Evolutionary conservation across 1,140 invertebrate species (phyloP).

Genomic region (Aphelinus atriplicis): DNA sequence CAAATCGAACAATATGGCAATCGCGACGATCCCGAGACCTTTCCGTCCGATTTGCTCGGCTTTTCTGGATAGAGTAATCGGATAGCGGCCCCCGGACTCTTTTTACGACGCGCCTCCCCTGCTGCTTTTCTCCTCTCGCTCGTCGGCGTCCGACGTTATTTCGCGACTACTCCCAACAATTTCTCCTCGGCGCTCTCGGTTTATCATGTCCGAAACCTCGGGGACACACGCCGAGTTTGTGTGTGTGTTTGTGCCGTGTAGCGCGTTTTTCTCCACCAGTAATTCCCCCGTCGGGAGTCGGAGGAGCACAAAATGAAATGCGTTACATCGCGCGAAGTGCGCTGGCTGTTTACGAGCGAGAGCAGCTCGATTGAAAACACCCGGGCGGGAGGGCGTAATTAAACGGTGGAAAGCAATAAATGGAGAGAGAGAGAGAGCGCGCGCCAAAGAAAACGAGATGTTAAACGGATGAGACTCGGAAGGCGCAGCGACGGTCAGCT

Average conservation of each 20-base stretch:
- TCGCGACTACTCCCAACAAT: too few relatives aligned
- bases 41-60: slow-evolving; percentile 28
- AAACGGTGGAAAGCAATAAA: slow-evolving; percentile 7
- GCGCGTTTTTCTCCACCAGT: too few relatives aligned
- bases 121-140: background rate
- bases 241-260: too few relatives aligned
- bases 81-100: slow-evolving; percentile 9
- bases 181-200: too few relatives aligned
- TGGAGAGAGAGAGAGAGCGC: background rate
- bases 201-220: too few relatives aligned
- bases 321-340: too few relatives aligned
- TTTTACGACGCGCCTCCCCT: slow-evolving; percentile 13
- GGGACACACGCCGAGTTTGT: too few relatives aligned
- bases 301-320: too few relatives aligned
- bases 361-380: too few relatives aligned
- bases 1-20: slow-evolving; percentile 31
- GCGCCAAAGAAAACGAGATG: background rate
- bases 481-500: slow-evolving; percentile 25
- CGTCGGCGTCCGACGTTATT: background rate
- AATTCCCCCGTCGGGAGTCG: too few relatives aligned
- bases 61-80: slow-evolving; percentile 32
- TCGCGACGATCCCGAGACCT: slow-evolving; percentile 15
- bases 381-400: background rate
- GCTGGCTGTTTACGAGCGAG: too few relatives aligned
- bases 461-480: background rate